Base-by-base conservation (phyloP, 1,140 invertebrate species). In the Bombus polaris region DNA sequence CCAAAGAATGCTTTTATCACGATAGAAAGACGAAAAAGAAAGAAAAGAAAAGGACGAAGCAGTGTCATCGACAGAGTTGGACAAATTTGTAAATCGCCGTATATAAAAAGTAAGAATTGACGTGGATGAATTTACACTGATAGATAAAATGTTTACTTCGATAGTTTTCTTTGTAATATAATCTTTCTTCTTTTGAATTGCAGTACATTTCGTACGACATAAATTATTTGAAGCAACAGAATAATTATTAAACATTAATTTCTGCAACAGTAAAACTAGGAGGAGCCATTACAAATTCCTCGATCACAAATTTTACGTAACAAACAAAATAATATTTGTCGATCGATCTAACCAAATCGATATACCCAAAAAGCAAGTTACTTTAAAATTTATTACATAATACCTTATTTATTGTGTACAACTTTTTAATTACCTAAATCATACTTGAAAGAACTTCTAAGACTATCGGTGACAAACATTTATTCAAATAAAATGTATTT, bases 1-100 rank as follows among this genome's bases (percentile, higher is more conserved):
- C 65, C 81, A 78, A 83, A 83, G 74, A 83, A 35, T 53, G 74
- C 57, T 83, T 76, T 77, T 83, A 70, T 70, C n/a, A 25, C 22
- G 25, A 44, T 18, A 32, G 65, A 66, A 13, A 44, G 32, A 32
- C 32, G 65, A 57, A 28, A 28, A 65, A 3, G 47, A 28, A 65
- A 3, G 47, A 80, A 25, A 53, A 25, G 32, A 39, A 22, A 47
- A 71, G 15, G 22, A 15, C 12, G 59, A 22, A 3, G 44, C 53
- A 47, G 18, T 39, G 57, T 42, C 73, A 44, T 68, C 65, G 15
- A 70, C 65, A 70, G 74, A 78, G 65, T 83, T 83, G 44, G 42
- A 37, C 9, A 28, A 32, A 42, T 35, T 76, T 83, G 47, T 35
- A 13, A 35, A 35, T 66, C 15, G 42, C 10, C 39, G 22, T n/a